Conservation (phyloP, 2,113 vertebrate species). For the Motacilla tschutschensis region DNA sequence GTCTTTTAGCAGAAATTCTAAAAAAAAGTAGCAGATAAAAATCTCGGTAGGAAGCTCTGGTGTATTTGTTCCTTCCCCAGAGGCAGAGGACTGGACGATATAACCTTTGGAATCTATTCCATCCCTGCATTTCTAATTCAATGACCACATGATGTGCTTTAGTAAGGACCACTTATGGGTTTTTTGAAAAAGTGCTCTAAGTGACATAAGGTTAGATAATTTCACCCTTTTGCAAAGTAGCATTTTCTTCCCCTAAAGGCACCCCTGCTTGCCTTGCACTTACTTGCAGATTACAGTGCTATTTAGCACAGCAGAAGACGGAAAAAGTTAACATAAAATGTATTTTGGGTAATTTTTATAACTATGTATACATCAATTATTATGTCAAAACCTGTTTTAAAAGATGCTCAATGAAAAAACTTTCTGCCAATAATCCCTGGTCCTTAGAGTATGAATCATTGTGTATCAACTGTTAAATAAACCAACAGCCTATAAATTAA, state of each 20-base stretch:
- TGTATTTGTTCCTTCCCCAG: conserved; percentile 7
- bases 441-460: not conserved
- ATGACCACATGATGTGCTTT: conserved; percentile 48
- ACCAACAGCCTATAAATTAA: not conserved
- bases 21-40: conserved; percentile 37
- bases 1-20: conserved; percentile 29
- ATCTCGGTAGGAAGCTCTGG: conserved; percentile 33
- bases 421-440: not conserved
- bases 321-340: not conserved
- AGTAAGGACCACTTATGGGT: conserved; percentile 15
- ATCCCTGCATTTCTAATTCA: conserved; percentile 27
- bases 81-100: not conserved
- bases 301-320: not conserved
- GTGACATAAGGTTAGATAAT: conserved; percentile 22
- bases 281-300: not conserved
- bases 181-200: conserved; percentile 22
- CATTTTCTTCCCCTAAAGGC: not conserved
- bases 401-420: not conserved
- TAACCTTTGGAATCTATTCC: conserved; percentile 55
- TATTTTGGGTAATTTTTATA: not conserved
- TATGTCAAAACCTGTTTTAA: not conserved
- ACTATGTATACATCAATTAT: not conserved
- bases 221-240: not conserved
- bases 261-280: not conserved
- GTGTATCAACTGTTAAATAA: not conserved